Conservation (phyloP, 2,797 vertebrate species). For the Tapera naevia region DNA sequence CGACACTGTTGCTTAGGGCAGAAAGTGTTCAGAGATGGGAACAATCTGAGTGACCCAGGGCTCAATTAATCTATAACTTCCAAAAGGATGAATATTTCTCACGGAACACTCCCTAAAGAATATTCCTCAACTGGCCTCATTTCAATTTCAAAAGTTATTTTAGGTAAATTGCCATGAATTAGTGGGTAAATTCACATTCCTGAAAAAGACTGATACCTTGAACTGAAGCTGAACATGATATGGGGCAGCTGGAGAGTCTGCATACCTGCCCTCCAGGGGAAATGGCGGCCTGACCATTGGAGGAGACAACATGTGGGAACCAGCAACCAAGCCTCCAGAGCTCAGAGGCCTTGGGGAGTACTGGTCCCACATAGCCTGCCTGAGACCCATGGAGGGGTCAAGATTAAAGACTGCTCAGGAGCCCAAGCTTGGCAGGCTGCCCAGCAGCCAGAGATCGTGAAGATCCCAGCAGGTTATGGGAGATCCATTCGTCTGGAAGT, state of each 20-base stretch:
- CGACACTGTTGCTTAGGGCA: not conserved
- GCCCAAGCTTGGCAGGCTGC: not conserved
- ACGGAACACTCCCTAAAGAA: slow-evolving; percentile 10
- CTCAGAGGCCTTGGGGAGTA: fast-evolving
- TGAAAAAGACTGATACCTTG: not conserved
- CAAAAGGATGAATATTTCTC: slow-evolving; percentile 4
- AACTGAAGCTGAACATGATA: not conserved
- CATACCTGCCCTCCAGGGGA: slow-evolving; percentile 27
- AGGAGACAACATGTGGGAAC: not conserved
- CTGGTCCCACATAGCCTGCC: not conserved
- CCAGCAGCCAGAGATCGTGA: not conserved
- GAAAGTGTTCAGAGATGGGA: not conserved
- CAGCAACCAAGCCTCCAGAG: not conserved
- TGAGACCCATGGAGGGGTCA: not conserved
- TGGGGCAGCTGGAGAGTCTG: not conserved
- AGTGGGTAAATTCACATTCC: not conserved
- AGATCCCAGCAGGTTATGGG: not conserved
- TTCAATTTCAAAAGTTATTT: not conserved
- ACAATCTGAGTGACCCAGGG: not conserved
- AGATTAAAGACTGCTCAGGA: not conserved
- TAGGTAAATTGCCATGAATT: not conserved
- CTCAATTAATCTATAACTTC: not conserved
- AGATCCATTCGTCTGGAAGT: not conserved
- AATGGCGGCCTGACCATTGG: not conserved
- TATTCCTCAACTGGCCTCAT: not conserved